These are phyloP conservation scores for Drosophila meridiana DNA, from an alignment of 2,888 invertebrate species.

Conservation along the genomic window DNA sequence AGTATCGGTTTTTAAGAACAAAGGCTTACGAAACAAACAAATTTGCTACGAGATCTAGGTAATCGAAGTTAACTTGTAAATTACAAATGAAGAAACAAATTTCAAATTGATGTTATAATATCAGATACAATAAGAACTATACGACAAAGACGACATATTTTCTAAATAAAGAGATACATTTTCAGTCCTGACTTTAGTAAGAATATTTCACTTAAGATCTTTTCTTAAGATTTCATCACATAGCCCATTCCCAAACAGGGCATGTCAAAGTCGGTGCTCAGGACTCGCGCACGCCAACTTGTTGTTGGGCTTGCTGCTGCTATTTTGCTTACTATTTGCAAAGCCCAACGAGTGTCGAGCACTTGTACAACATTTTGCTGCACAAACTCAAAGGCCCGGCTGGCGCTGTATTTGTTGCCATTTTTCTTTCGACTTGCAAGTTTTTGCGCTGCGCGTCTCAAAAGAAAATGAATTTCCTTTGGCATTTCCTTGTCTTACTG, in stretches of 20 bases:
- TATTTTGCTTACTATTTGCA: slow-evolving; percentile 58
- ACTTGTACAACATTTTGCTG: slow-evolving; percentile 72
- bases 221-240: background rate
- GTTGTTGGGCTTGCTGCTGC: slow-evolving; percentile 34
- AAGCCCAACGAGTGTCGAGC: slow-evolving; percentile 61
- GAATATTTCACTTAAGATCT: no score
- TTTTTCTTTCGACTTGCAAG: slow-evolving; percentile 44
- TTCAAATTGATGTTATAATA: background rate
- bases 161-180: no score
- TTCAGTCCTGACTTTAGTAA: no score
- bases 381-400: slow-evolving; percentile 54
- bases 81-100: background rate
- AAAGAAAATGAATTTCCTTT: slow-evolving; percentile 71
- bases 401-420: slow-evolving; percentile 30
- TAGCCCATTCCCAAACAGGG: background rate
- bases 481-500: slow-evolving; percentile 65
- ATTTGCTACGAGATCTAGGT: no score
- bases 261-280: background rate
- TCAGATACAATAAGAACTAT: background rate
- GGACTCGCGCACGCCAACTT: background rate
- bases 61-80: background rate
- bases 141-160: no score
- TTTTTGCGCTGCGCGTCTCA: slow-evolving; percentile 40
- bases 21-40: no score
- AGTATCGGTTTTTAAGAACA: no score